Percentiles rank a stretch among this genome's conserved stretches.
phyloP scores from a whole-genome alignment of 2,888 invertebrate species.

The Liodrosophila aerea region DNA sequence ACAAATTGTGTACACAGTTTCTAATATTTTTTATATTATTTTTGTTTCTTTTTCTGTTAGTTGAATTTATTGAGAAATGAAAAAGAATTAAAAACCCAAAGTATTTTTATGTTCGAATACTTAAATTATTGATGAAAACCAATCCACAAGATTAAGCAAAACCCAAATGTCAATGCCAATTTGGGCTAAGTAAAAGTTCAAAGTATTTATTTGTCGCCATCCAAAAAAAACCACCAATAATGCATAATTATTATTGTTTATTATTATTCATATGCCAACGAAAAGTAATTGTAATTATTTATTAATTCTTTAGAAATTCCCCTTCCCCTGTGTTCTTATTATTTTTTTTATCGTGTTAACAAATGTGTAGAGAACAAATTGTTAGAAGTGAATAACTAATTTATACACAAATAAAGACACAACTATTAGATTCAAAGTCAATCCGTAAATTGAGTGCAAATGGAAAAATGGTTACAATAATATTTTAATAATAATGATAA shows the following conservation, averaged over 20 bases:
- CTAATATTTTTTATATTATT: constrained; percentile 29
- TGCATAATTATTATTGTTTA: constrained; percentile 45
- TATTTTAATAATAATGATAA: constrained; percentile 34
- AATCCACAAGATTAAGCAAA: constrained; percentile 10
- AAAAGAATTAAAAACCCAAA: constrained; percentile 44
- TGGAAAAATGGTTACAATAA: constrained; percentile 41
- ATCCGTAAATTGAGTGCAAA: constrained; percentile 57
- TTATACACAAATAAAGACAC: constrained; percentile 2
- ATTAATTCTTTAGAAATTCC: constrained; percentile 50
- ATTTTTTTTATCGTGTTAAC: constrained; percentile 12
- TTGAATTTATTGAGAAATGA: constrained; percentile 23
- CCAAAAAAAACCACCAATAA: constrained; percentile 31
- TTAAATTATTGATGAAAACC: constrained; percentile 35
- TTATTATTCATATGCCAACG: constrained; percentile 27
- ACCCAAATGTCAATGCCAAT: no score
- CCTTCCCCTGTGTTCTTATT: constrained; percentile 3
- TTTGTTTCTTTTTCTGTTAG: constrained; percentile 31
- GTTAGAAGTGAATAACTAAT: constrained; percentile 11
- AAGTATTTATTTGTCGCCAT: constrained; percentile 62
- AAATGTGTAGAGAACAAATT: constrained; percentile 22
- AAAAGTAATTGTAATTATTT: constrained; percentile 60
- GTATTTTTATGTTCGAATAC: constrained; percentile 75
- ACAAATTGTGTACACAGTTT: constrained; percentile 55
- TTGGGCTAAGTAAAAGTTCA: constrained; percentile 14
- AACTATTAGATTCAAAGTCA: constrained; percentile 41